phyloP scores from a whole-genome alignment of 2,888 invertebrate genomes.

The Orchestes rusci region DNA sequence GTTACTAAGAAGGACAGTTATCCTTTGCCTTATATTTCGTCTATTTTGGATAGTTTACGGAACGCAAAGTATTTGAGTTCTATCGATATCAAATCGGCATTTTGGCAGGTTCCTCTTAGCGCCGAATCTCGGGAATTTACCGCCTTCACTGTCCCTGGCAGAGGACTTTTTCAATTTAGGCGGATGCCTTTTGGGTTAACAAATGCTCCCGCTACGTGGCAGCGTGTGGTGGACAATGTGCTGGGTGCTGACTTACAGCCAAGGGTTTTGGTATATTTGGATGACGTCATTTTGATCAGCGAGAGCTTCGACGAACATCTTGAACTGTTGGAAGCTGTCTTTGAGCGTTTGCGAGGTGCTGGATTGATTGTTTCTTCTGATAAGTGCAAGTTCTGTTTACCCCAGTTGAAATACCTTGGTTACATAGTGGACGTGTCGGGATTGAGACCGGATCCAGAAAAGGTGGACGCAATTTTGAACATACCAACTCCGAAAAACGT shows the following conservation, averaged over 20 bases:
- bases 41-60: neutral
- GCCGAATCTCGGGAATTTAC: neutral
- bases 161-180: neutral
- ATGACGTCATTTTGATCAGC: constrained; percentile 17
- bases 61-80: constrained; percentile 29
- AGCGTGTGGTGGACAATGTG: neutral
- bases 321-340: constrained; percentile 17
- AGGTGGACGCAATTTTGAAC: constrained; percentile 18
- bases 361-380: too few relatives aligned
- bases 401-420: constrained; percentile 33
- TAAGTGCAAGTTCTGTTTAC: constrained; percentile 29
- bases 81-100: constrained; percentile 20
- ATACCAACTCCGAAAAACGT: constrained; percentile 11
- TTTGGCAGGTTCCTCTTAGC: constrained; percentile 6
- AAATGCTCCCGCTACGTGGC: neutral
- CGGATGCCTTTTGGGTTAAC: neutral
- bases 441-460: constrained; percentile 19
- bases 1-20: neutral
- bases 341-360: too few relatives aligned
- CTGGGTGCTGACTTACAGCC: constrained; percentile 27
- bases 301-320: constrained; percentile 22
- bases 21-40: neutral
- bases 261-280: too few relatives aligned
- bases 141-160: neutral
- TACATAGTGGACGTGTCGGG: constrained; percentile 32